Conservation (phyloP, 2,113 vertebrate species). For the Osmerus eperlanus region DNA sequence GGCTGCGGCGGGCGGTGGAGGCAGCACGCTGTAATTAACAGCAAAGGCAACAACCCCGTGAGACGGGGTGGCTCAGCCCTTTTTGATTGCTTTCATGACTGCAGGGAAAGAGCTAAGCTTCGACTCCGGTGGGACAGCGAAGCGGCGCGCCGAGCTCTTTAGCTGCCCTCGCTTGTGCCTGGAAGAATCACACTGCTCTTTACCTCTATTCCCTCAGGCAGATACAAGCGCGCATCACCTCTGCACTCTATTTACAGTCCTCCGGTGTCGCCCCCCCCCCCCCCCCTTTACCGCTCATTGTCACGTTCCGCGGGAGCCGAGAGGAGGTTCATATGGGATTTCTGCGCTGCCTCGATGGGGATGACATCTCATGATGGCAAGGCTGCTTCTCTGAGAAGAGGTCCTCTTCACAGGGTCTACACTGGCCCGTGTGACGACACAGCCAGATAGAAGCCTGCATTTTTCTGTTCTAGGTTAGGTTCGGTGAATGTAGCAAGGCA, state of each 20-base stretch:
- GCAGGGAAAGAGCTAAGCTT: slow-evolving; percentile 11
- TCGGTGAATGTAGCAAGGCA: too few species aligned
- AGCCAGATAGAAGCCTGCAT: too few species aligned
- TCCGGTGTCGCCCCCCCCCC: background rate
- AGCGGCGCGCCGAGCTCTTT: slow-evolving; percentile 7
- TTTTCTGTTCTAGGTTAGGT: too few species aligned
- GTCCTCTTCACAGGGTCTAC: too few species aligned
- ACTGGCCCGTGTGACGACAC: too few species aligned
- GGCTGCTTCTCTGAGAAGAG: too few species aligned
- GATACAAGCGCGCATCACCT: background rate
- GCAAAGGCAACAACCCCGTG: slow-evolving; percentile 7
- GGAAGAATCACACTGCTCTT: background rate
- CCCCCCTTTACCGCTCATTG: background rate
- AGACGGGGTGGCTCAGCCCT: slow-evolving; percentile 6
- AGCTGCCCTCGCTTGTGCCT: slow-evolving; percentile 11
- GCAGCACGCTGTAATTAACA: slow-evolving; percentile 19
- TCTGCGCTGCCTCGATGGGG: too few species aligned
- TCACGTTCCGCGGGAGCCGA: too few species aligned
- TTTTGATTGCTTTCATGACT: slow-evolving; percentile 24
- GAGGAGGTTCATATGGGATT: too few species aligned
- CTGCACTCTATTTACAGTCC: background rate
- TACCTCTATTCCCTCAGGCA: slow-evolving; percentile 1
- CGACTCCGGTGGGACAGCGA: slow-evolving; percentile 8
- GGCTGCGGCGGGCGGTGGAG: background rate
- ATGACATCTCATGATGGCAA: too few species aligned